Conservation (phyloP, 2,888 invertebrate genomes). For the Tetropium fuscum region DNA sequence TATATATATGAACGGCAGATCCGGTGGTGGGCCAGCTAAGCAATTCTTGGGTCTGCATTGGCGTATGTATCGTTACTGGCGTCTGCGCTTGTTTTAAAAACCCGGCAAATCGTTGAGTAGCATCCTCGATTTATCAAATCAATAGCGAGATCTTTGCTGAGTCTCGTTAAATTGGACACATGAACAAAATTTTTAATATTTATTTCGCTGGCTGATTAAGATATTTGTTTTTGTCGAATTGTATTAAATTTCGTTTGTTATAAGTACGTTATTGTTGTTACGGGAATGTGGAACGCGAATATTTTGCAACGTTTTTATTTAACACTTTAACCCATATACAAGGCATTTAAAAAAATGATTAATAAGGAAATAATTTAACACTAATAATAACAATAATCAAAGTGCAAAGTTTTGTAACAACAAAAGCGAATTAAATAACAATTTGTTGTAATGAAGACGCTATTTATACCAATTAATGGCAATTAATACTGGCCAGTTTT, state of each 20-base stretch:
- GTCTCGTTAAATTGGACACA: too few relatives aligned
- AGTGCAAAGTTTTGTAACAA: constrained; percentile 41
- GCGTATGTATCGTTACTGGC: too few relatives aligned
- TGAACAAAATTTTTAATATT: too few relatives aligned
- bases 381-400: constrained; percentile 36
- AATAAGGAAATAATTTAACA: constrained; percentile 40
- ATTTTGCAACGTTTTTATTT: constrained; percentile 34
- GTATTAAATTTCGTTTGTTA: constrained; percentile 4
- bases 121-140: too few relatives aligned
- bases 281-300: constrained; percentile 16
- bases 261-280: constrained; percentile 17
- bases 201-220: too few relatives aligned
- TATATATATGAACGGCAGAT: too few relatives aligned
- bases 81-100: too few relatives aligned
- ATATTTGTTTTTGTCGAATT: constrained; percentile 6
- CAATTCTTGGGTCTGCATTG: too few relatives aligned
- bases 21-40: too few relatives aligned
- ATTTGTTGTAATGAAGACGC: constrained; percentile 16
- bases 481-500: constrained; percentile 3
- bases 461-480: constrained; percentile 7
- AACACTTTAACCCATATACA: constrained; percentile 39
- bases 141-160: too few relatives aligned
- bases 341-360: constrained; percentile 38
- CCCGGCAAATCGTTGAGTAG: too few relatives aligned
- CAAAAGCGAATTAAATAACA: constrained; percentile 33